phyloP scores from a whole-genome alignment of 2,888 invertebrate species.

The Rotaria macrura region DNA sequence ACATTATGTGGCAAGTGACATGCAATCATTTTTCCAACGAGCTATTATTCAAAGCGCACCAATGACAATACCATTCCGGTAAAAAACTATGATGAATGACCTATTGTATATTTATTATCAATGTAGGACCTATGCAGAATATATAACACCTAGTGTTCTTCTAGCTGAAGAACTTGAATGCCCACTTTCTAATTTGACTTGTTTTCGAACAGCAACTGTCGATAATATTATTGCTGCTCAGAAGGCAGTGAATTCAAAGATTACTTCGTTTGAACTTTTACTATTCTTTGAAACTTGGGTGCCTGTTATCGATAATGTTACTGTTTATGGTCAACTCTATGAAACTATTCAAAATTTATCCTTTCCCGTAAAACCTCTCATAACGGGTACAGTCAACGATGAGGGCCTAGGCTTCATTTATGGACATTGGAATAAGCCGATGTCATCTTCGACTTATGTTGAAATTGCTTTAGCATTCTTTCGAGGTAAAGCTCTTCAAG shows the following conservation, averaged over 20 bases:
- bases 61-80: constrained; percentile 18
- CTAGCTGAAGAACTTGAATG: background rate
- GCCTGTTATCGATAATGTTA: constrained; percentile 39
- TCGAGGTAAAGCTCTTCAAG: constrained; percentile 35
- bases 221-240: constrained; percentile 39
- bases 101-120: background rate
- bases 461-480: constrained; percentile 37
- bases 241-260: constrained; percentile 35
- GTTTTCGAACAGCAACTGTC: background rate
- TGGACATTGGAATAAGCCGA: constrained; percentile 37
- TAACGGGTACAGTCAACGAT: constrained; percentile 40
- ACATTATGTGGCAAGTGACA: background rate
- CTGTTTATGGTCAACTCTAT: constrained; percentile 38
- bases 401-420: constrained; percentile 40
- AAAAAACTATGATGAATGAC: background rate
- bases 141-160: background rate
- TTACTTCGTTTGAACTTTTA: constrained; percentile 39
- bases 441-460: constrained; percentile 36
- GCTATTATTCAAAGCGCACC: constrained; percentile 22
- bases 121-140: background rate
- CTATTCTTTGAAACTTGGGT: constrained; percentile 41
- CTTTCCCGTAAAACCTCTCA: constrained; percentile 38
- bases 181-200: background rate
- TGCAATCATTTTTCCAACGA: background rate
- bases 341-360: constrained; percentile 35